A percentile compares a stretch with the other conserved stretches of the same genome.
phyloP scores from a whole-genome alignment of 2,888 invertebrate genomes.

The Melolontha melolontha region DNA sequence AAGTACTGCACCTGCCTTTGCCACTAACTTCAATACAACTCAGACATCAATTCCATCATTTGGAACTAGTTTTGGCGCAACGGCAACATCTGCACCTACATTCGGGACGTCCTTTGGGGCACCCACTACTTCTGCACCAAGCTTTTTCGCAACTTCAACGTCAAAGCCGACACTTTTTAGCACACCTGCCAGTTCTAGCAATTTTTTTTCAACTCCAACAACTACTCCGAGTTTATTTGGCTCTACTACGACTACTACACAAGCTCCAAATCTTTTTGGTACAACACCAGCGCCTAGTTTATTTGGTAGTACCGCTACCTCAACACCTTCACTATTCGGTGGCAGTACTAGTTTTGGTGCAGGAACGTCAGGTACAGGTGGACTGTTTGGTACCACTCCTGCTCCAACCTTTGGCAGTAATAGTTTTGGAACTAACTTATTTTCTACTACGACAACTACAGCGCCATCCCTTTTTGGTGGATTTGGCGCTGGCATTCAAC shows the following conservation, averaged over 20 bases:
- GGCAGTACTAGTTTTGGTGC: slow-evolving; percentile 58
- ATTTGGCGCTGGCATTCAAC: slow-evolving; percentile 63
- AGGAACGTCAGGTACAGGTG: slow-evolving; percentile 51
- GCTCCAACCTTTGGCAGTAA: slow-evolving; percentile 43
- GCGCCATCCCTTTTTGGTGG: slow-evolving; percentile 61
- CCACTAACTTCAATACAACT: slow-evolving; percentile 64
- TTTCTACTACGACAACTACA: slow-evolving; percentile 60
- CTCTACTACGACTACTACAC: slow-evolving; percentile 51
- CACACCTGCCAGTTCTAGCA: slow-evolving; percentile 51
- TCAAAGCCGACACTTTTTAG: slow-evolving; percentile 69
- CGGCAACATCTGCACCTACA: slow-evolving; percentile 53
- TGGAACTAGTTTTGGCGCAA: slow-evolving; percentile 62
- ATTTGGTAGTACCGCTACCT: slow-evolving; percentile 65
- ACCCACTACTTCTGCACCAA: slow-evolving; percentile 51
- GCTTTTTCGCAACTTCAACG: slow-evolving; percentile 43
- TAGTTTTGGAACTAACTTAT: slow-evolving; percentile 53
- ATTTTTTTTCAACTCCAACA: slow-evolving; percentile 51
- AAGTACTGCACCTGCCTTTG: slow-evolving; percentile 64
- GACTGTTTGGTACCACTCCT: slow-evolving; percentile 45
- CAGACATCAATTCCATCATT: slow-evolving; percentile 61
- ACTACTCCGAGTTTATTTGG: slow-evolving; percentile 57
- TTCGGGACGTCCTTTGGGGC: slow-evolving; percentile 55
- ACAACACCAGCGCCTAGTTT: slow-evolving; percentile 59
- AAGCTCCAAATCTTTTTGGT: slow-evolving; percentile 53
- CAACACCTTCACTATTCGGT: slow-evolving; percentile 63